Evolutionary conservation across 2,113 vertebrate species (phyloP).

Genomic region (Gulo gulo): DNA sequence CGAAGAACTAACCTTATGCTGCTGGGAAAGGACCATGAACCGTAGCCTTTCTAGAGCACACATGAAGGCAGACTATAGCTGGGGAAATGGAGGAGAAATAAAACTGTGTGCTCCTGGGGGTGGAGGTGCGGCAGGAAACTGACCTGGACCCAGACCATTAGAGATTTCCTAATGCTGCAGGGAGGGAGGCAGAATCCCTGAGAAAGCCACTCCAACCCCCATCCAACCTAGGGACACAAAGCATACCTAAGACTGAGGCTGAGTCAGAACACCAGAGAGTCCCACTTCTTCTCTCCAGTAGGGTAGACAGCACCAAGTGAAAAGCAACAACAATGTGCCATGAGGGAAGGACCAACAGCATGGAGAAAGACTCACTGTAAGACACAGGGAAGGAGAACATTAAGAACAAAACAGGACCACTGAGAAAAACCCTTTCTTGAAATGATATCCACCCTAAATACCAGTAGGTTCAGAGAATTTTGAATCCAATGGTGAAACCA

Average conservation of each 20-base stretch:
- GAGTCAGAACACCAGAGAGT: background rate
- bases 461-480: background rate
- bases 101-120: background rate
- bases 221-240: background rate
- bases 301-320: background rate
- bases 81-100: background rate
- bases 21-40: background rate
- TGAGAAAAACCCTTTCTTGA: background rate
- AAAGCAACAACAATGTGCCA: background rate
- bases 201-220: background rate
- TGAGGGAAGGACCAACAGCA: background rate
- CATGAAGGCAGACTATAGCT: background rate
- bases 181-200: background rate
- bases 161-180: background rate
- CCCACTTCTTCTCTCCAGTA: background rate
- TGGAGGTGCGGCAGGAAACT: background rate
- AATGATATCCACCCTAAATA: background rate
- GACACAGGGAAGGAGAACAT: background rate
- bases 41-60: background rate
- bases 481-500: background rate
- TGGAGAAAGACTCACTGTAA: background rate
- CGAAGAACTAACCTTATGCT: background rate
- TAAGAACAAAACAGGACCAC: background rate
- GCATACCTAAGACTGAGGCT: background rate
- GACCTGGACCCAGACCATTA: background rate